These are phyloP conservation scores for Eledone cirrhosa DNA, from an alignment of 2,888 invertebrate genomes.

Conservation along the genomic window DNA sequence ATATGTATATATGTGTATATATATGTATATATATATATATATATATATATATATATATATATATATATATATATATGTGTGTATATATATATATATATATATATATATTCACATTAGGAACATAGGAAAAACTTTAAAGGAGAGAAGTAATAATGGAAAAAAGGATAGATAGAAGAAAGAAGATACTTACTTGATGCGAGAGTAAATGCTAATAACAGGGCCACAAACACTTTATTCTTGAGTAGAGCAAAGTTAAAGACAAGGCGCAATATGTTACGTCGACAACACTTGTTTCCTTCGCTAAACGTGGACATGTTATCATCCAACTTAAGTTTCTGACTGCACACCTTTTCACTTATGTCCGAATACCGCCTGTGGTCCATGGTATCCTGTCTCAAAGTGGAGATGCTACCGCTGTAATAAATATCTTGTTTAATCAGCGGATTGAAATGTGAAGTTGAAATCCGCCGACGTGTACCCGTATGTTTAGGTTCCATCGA, in stretches of 20 bases:
- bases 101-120: neutral
- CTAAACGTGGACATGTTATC: neutral
- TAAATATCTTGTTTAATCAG: constrained; percentile 88
- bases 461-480: neutral
- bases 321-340: neutral
- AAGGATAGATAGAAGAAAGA: neutral
- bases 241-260: constrained; percentile 38
- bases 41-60: neutral
- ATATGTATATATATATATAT: neutral
- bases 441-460: constrained; percentile 69
- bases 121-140: no score
- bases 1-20: neutral
- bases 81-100: neutral
- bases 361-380: neutral
- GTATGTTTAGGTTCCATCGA: neutral
- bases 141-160: neutral
- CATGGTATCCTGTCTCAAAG: constrained; percentile 33
- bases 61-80: neutral
- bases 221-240: constrained; percentile 45
- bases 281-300: neutral
- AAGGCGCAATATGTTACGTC: neutral
- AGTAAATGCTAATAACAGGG: constrained; percentile 45
- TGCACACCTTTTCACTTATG: neutral
- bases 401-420: constrained; percentile 78
- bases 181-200: constrained; percentile 52